Base-by-base conservation (phyloP, 2,113 vertebrate genomes). In the Lota lota region DNA sequence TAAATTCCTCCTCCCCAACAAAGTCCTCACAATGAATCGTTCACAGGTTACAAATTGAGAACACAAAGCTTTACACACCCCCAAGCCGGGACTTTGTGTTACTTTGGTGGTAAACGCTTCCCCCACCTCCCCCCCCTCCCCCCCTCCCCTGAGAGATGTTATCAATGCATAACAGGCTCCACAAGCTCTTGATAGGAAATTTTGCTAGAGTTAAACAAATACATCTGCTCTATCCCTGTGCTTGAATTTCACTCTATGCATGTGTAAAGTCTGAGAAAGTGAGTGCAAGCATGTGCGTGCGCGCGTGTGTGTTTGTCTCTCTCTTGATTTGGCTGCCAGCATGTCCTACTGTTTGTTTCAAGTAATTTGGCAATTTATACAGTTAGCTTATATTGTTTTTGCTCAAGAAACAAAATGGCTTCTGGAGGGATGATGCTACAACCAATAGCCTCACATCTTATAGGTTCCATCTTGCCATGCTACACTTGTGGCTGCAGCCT, bases 341-440 rank as follows among this genome's bases (percentile, higher is more conserved):
- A 90, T 91, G 85, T 91, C 83, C 89, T 91, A 90, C 85, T 87
- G 85, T 87, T 79, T 84, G 83, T 90, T 90, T 93, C 92, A 93
- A 93, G 92, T 93, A 91, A 91, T 93, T 93, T 93, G 92, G 91
- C 92, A 93, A 92, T 91, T 89, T 92, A 93, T 90, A 93, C 82
- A 91, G 86, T 89, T 91, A 93, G 92, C 92, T 93, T 93, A 93
- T 93, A 87, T 56, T 56, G n/a, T 79, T 89, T 89, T 87, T 78
- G 82, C 86, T 89, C 82, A 79, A 90, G 87, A 89, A 91, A 89
- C 66, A 81, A 64, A 87, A 89, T 90, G 90, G 90, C 89, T 89
- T 90, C 87, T 79, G 74, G 74, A 89, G 81, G 83, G 40, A 47
- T 86, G 78, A 81, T 77, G 76, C 80, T 68, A 77, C 69, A 64